Base-by-base conservation (phyloP, 2,797 vertebrate species). In the Onychomys torridus region DNA sequence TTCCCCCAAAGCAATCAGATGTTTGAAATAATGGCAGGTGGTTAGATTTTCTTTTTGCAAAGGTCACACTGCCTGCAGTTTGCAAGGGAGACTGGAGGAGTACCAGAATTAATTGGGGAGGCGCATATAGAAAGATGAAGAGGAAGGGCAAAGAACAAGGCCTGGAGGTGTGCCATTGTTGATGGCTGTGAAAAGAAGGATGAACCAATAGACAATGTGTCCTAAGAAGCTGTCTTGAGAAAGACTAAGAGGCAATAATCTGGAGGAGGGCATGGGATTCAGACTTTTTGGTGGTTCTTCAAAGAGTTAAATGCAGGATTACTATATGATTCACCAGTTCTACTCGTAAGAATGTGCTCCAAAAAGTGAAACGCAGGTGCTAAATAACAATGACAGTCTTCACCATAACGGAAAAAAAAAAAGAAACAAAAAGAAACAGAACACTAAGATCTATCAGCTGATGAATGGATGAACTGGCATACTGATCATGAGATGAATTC, bases 21-120 rank as follows among this genome's bases (percentile, higher is more conserved):
- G 34, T 76, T 83, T 91, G 55, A 79, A 69, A 93, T 5, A 65
- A 63, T 12, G 17, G 25, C 65, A n/a, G 59, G 52, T 57, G 46
- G 76, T 91, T 46, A 77, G 63, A 95, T 85, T 87, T 93, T 77
- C 81, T 84, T 92, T 95, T 96, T 94, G 71, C 84, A 93, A 97
- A 96, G 89, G 59, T 93, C 55, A 69, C 11, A 34, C 2, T 77
- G 81, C 32, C 25, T 84, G 16, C 16, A 87, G 27, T 96, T 81
- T 63, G 79, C 83, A 83, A 49, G 88, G 87, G 37, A 77, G 57
- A 57, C 2, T 21, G n/a, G 46, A 93, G 34, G 46, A 19, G 16
- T 63, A 61, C n/a, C 95, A 85, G 71, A 92, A 92, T 92, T 79
- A 52, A 82, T 83, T 9, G n/a, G 37, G 21, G 81, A 91, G 86